These are phyloP conservation scores for Drosophila flavopinicola DNA, from an alignment of 2,888 invertebrate genomes.

Conservation along the genomic window DNA sequence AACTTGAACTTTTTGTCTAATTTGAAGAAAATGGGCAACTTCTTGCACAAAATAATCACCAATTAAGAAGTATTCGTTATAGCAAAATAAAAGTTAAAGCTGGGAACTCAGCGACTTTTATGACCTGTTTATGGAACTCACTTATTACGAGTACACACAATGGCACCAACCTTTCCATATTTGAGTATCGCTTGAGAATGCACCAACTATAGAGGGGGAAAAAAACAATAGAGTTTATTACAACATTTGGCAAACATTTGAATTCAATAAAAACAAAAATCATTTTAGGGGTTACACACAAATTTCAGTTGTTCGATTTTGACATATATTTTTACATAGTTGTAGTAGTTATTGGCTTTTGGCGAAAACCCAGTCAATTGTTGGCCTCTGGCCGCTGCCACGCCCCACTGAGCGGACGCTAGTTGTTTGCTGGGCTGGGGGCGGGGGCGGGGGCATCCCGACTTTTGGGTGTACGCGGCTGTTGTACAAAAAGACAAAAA, in stretches of 20 bases:
- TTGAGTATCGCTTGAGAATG: conserved; percentile 27
- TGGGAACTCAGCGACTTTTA: conserved; percentile 5
- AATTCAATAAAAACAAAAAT: conserved; percentile 27
- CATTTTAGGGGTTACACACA: conserved; percentile 43
- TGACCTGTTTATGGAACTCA: conserved; percentile 1
- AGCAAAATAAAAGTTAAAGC: not conserved
- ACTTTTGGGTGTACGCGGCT: conserved; percentile 35
- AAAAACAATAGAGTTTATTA: conserved; percentile 40
- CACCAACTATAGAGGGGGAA: conserved; percentile 4
- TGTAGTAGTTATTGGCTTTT: conserved; percentile 40
- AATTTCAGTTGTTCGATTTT: conserved; percentile 43
- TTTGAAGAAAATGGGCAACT: too few species aligned
- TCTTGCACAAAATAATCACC: not conserved
- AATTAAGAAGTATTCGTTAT: conserved; percentile 2
- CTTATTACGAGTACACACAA: conserved; percentile 3
- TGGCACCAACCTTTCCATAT: conserved; percentile 5
- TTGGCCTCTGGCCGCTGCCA: conserved; percentile 44
- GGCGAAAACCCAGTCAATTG: conserved; percentile 59
- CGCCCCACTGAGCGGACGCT: conserved; percentile 9
- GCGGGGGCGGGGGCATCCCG: not conserved
- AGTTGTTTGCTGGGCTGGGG: conserved; percentile 6
- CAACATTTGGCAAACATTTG: conserved; percentile 66
- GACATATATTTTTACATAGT: conserved; percentile 50
- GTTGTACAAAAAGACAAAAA: conserved; percentile 33
- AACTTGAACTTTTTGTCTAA: too few species aligned